Evolutionary conservation across 2,113 vertebrate genomes (phyloP).

Genomic region (Gymnarchus niloticus): DNA sequence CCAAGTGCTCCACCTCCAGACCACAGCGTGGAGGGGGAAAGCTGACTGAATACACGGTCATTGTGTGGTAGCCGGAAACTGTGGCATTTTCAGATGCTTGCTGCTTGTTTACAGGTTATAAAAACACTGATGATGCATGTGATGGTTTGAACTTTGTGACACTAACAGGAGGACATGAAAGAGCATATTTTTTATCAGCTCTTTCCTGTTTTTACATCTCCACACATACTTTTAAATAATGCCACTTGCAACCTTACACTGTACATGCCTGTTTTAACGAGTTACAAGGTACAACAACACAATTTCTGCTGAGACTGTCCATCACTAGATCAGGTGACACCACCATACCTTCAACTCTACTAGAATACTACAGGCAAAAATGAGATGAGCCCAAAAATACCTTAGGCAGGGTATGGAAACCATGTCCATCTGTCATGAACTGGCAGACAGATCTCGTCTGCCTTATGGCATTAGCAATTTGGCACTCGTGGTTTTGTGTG

Average conservation of each 20-base stretch:
- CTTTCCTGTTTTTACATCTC: background rate
- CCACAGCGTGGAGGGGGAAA: background rate
- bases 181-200: background rate
- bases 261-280: background rate
- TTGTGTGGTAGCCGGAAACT: background rate
- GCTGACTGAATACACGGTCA: background rate
- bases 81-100: background rate
- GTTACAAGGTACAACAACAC: background rate
- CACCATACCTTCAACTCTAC: background rate
- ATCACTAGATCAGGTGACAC: background rate
- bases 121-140: background rate
- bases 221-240: background rate
- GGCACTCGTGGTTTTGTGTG: background rate
- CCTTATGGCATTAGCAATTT: background rate
- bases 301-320: background rate
- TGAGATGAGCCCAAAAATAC: background rate
- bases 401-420: background rate
- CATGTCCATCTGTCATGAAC: background rate
- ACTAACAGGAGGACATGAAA: background rate
- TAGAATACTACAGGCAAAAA: background rate
- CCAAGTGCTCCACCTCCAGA: background rate
- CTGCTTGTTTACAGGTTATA: background rate
- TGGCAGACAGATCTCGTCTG: background rate
- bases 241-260: background rate
- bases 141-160: background rate